These are phyloP conservation scores for Mactra quadrangularis DNA, from an alignment of 1,140 invertebrate species.

Conservation along the genomic window DNA sequence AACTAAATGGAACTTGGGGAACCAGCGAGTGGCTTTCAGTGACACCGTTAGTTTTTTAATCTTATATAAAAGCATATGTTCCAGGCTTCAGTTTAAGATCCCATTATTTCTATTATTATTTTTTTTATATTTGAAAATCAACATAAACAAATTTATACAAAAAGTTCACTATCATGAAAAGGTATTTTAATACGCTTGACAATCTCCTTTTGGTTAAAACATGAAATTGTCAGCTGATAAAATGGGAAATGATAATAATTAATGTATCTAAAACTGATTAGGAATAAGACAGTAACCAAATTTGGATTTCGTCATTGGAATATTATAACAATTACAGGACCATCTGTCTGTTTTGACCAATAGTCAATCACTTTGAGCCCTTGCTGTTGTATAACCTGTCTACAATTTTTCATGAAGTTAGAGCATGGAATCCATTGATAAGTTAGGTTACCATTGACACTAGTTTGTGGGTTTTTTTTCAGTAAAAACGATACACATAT, in stretches of 20 bases:
- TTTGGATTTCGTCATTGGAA: not conserved
- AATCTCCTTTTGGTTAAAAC: too few species aligned
- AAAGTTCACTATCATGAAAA: too few species aligned
- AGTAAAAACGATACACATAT: slow-evolving; percentile 4
- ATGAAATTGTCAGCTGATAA: too few species aligned
- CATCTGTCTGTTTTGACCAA: not conserved
- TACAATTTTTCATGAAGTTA: not conserved
- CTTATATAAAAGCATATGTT: not conserved
- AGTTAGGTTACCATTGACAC: not conserved
- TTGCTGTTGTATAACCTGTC: not conserved
- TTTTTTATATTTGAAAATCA: not conserved
- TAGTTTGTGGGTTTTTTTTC: not conserved
- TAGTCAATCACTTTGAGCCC: not conserved
- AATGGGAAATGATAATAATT: too few species aligned
- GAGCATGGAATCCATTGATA: not conserved
- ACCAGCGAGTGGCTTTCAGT: slow-evolving; percentile 54
- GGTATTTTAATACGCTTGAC: too few species aligned
- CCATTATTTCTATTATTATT: not conserved
- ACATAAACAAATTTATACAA: not conserved
- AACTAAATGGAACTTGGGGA: slow-evolving; percentile 58
- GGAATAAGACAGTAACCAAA: too few species aligned
- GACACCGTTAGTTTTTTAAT: slow-evolving; percentile 46
- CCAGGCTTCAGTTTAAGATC: not conserved
- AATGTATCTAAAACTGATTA: too few species aligned
- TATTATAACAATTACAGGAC: not conserved